These are phyloP conservation scores for Blastomussa wellsi DNA, from an alignment of 92 coral and sea anemone species.

Conservation along the genomic window DNA sequence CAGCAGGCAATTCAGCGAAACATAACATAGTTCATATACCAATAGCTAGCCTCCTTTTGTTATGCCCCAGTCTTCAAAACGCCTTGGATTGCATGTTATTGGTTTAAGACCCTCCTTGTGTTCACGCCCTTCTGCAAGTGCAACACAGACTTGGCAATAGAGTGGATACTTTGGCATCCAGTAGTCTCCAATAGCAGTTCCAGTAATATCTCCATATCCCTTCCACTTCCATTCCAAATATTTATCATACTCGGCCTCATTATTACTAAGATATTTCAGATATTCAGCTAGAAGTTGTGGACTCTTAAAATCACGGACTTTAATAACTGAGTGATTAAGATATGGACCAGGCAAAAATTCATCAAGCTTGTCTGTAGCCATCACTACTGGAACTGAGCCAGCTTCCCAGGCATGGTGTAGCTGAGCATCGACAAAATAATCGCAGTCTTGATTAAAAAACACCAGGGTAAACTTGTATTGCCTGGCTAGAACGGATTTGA, in stretches of 20 bases:
- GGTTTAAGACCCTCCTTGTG: constrained; percentile 34
- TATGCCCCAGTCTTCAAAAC: constrained; percentile 36
- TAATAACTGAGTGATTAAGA: constrained; percentile 43
- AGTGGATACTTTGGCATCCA: constrained; percentile 15
- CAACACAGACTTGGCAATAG: constrained; percentile 35
- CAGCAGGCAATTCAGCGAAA: no score
- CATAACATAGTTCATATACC: no score
- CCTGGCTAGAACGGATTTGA: constrained; percentile 22
- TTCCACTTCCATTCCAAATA: constrained; percentile 49
- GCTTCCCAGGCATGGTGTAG: constrained; percentile 34
- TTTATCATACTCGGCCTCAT: constrained; percentile 37
- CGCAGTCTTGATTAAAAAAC: constrained; percentile 3
- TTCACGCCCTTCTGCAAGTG: constrained; percentile 19
- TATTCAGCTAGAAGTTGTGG: constrained; percentile 42
- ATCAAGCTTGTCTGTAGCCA: constrained; percentile 16
- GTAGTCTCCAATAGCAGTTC: constrained; percentile 34
- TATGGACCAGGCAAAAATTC: constrained; percentile 34
- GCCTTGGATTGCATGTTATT: constrained; percentile 20
- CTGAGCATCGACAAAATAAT: constrained; percentile 53
- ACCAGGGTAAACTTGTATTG: constrained; percentile 52
- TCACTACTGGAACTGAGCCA: constrained; percentile 45
- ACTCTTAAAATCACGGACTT: constrained; percentile 44
- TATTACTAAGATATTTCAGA: constrained; percentile 6
- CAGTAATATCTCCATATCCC: constrained; percentile 39
- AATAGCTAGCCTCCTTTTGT: not conserved